Base-by-base conservation (phyloP, 2,797 vertebrate genomes). In the Cossypha niveicapilla region DNA sequence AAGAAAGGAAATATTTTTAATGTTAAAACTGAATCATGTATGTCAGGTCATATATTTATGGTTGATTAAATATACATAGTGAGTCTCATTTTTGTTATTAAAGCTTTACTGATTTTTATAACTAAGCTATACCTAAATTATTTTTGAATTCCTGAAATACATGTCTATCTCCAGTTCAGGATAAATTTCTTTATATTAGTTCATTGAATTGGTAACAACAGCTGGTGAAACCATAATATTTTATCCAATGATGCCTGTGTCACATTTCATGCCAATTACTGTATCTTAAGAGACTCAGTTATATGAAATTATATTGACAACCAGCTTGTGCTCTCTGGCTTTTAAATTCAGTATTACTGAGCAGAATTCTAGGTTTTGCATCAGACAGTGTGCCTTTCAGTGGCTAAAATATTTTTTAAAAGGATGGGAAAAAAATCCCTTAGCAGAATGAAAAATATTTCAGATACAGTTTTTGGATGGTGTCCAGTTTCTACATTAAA, bases 401-500 rank as follows among this genome's bases (percentile, higher is more conserved):
- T 81, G 47, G 67, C 88, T 94, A 87, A 73, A 84, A 65, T 80
- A 50, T 75, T 86, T 68, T 45, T 92, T 6, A 48, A 67, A 71
- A 65, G 14, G 22, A 39, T 21, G 21, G 51, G 0, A 32, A 50
- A 94, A 91, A 86, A 84, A 42, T 68, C 71, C 54, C 61, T 70
- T 68, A 76, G 54, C 51, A 83, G 82, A 91, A 78, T 90, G 82
- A 91, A 93, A 93, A 94, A 90, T 92, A 91, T 88, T 81, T 90
- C 58, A 93, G 92, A 94, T 92, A 80, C 24, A 50, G 58, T 42
- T 89, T 95, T 95, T 96, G 96, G 95, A 91, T 70, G n/a, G 37
- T 88, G 32, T 93, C 86, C 92, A 96, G 85, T 90, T 93, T 82
- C 86, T 95, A 88, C 94, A 95, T 96, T 96, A 95, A 92, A 93